A percentile compares a stretch with the other conserved stretches of the same genome.
phyloP scores from a whole-genome alignment of 2,797 vertebrate species.

The Acanthis flammea region DNA sequence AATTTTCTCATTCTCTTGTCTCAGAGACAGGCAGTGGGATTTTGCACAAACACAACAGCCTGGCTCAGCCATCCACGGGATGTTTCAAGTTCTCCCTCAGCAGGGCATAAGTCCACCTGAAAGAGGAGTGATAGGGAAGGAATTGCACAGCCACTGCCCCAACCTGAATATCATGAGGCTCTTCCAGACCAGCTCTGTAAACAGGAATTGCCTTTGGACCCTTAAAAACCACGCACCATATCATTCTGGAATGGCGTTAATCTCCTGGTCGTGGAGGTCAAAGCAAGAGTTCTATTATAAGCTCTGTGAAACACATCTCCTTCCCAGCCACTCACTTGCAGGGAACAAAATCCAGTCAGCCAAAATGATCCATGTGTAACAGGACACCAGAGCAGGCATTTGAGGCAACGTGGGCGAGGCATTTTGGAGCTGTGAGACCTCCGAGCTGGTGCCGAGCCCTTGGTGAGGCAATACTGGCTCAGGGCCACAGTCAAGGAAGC shows the following conservation, averaged over 20 bases:
- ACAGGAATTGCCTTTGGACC: slow-evolving; percentile 39
- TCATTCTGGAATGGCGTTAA: slow-evolving; percentile 41
- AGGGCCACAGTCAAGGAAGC: background rate
- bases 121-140: background rate
- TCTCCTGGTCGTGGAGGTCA: background rate
- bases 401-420: background rate
- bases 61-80: rapidly evolving
- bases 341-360: background rate
- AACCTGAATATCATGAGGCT: background rate
- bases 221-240: background rate
- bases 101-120: background rate
- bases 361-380: background rate
- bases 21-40: background rate
- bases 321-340: slow-evolving; percentile 17
- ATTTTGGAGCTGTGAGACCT: background rate
- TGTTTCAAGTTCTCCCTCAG: background rate
- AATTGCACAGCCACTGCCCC: background rate
- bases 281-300: slow-evolving; percentile 58
- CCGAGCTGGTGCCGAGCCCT: background rate
- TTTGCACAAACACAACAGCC: background rate
- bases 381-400: background rate
- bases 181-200: slow-evolving; percentile 16
- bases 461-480: background rate
- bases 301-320: slow-evolving; percentile 20
- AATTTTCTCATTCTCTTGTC: background rate